Percentiles rank a stretch among this genome's conserved stretches.
Conservation (phyloP, 1,140 invertebrate genomes). For the Drosophila arizonae region DNA sequence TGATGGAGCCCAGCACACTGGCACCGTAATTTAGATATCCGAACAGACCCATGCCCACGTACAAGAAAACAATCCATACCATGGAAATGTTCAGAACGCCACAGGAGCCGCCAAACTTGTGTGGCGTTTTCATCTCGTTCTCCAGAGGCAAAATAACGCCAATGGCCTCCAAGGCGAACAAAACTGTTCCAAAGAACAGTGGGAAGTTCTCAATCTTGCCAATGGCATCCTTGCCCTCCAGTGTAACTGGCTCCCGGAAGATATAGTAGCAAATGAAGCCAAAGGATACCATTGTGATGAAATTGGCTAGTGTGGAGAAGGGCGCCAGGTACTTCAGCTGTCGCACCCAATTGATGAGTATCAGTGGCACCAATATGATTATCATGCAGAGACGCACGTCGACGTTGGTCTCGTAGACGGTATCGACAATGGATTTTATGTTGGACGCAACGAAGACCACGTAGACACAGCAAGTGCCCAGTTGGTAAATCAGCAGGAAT, state of each 20-base stretch:
- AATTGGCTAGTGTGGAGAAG: conserved; percentile 89
- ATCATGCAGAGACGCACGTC: conserved; percentile 86
- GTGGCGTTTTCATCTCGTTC: conserved; percentile 91
- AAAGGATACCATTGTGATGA: conserved; percentile 86
- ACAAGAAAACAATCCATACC: conserved; percentile 87
- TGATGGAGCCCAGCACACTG: conserved; percentile 86
- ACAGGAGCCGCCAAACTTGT: conserved; percentile 86
- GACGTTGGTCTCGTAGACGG: conserved; percentile 74
- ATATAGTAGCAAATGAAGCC: conserved; percentile 89
- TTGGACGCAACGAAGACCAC: conserved; percentile 92
- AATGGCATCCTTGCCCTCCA: conserved; percentile 83
- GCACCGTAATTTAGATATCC: conserved; percentile 90
- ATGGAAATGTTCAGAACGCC: conserved; percentile 91
- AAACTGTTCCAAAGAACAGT: conserved; percentile 89
- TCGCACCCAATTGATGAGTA: conserved; percentile 88
- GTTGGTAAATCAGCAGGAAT: conserved; percentile 91
- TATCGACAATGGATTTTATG: conserved; percentile 85
- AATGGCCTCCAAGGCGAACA: conserved; percentile 92
- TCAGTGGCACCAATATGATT: conserved; percentile 87
- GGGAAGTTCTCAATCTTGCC: conserved; percentile 84
- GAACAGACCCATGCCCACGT: conserved; percentile 89
- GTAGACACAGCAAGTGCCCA: conserved; percentile 95
- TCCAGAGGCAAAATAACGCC: conserved; percentile 90
- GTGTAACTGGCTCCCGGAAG: conserved; percentile 84
- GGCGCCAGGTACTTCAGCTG: conserved; percentile 90